phyloP scores from a whole-genome alignment of 1,140 invertebrate genomes.

The Stegodyphus mimosarum region DNA sequence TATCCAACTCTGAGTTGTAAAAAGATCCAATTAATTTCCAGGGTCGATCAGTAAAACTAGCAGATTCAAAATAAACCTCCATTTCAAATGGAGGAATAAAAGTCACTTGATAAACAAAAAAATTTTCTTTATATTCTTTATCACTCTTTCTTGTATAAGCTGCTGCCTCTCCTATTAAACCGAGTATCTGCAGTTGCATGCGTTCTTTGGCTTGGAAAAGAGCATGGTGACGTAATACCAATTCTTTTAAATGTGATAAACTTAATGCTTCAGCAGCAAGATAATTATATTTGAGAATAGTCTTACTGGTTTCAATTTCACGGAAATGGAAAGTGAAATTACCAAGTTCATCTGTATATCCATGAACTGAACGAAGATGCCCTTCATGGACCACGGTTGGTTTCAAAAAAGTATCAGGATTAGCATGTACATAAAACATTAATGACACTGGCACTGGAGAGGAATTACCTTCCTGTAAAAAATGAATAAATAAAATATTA shows the following conservation, averaged over 20 bases:
- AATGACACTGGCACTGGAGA: constrained; percentile 67
- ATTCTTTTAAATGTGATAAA: constrained; percentile 83
- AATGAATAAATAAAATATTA: constrained; percentile 6
- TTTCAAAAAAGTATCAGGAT: constrained; percentile 66
- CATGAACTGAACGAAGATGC: constrained; percentile 77
- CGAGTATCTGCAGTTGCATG: constrained; percentile 66
- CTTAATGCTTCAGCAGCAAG: constrained; percentile 76
- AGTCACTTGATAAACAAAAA: constrained; percentile 80
- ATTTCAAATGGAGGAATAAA: constrained; percentile 84
- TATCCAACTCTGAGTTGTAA: constrained; percentile 75
- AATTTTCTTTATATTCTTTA: constrained; percentile 74
- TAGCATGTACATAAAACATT: constrained; percentile 70
- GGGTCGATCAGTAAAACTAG: constrained; percentile 73
- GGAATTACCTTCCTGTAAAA: constrained; percentile 47
- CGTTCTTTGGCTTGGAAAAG: constrained; percentile 68
- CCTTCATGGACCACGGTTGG: constrained; percentile 70
- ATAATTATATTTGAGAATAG: constrained; percentile 78
- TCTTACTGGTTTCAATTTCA: constrained; percentile 67
- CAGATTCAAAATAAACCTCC: constrained; percentile 87
- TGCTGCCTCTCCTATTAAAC: constrained; percentile 43
- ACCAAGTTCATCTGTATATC: constrained; percentile 82
- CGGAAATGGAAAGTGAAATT: constrained; percentile 76
- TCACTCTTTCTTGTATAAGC: constrained; percentile 63
- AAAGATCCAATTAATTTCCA: constrained; percentile 70
- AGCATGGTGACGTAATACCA: constrained; percentile 73